Percentiles rank a stretch among this genome's conserved stretches.
Conservation (phyloP, 2,888 invertebrate genomes). For the Drosophila fulvimacula region DNA sequence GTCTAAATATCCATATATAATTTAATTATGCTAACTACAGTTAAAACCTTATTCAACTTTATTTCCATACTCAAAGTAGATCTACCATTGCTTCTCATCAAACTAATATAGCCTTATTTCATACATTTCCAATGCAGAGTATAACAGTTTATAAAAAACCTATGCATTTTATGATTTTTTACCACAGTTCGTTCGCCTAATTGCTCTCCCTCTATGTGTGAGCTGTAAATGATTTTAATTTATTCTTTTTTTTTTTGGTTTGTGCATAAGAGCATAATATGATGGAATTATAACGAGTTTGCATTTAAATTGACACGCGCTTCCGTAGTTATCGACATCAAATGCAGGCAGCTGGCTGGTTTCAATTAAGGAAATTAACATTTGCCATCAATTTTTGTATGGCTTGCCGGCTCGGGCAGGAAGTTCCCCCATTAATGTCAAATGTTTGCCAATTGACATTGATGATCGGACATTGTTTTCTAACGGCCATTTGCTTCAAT, state of each 20-base stretch:
- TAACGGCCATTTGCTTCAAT: not conserved
- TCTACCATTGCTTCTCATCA: too few relatives aligned
- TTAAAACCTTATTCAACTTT: not conserved
- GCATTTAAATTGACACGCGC: slow-evolving; percentile 6
- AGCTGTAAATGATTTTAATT: slow-evolving; percentile 5
- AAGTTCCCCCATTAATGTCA: not conserved
- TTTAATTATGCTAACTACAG: not conserved
- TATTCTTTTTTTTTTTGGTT: not conserved
- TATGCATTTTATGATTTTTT: slow-evolving; percentile 3
- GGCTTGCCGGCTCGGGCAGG: not conserved
- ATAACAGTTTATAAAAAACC: slow-evolving; percentile 2
- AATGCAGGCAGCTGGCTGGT: slow-evolving; percentile 11
- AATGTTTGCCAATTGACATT: slow-evolving; percentile 9
- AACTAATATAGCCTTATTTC: not conserved
- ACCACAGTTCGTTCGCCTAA: slow-evolving; percentile 24
- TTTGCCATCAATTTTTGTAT: slow-evolving; percentile 2
- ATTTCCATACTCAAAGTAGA: not conserved
- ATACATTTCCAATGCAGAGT: not conserved
- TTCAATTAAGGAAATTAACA: slow-evolving; percentile 44
- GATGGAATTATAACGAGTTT: slow-evolving; percentile 16
- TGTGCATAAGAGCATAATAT: slow-evolving; percentile 20
- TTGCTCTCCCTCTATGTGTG: slow-evolving; percentile 16
- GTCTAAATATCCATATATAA: not conserved
- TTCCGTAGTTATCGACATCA: slow-evolving; percentile 11
- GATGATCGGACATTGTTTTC: not conserved